Percentiles rank a stretch among this genome's conserved stretches.
Evolutionary conservation across 2,113 vertebrate species (phyloP).

Genomic region (Coptodon rendalli): DNA sequence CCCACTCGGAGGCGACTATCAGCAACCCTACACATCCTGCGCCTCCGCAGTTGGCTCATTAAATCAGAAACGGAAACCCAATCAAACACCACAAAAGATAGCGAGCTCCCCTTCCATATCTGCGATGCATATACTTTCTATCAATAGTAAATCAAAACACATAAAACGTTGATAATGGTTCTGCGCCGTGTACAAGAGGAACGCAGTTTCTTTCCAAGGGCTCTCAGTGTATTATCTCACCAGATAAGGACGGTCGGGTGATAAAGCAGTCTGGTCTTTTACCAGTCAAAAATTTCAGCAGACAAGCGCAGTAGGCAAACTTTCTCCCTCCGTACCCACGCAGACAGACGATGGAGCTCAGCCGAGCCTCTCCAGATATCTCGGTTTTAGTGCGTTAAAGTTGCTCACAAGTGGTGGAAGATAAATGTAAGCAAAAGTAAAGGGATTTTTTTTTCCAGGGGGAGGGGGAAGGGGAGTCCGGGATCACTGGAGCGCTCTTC

Average conservation of each 20-base stretch:
- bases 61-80: slow-evolving; percentile 44
- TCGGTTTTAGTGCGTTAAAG: neutral
- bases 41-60: neutral
- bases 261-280: slow-evolving; percentile 56
- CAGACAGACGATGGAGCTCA: neutral
- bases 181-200: slow-evolving; percentile 12
- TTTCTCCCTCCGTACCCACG: neutral
- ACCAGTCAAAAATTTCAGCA: neutral
- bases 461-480: neutral
- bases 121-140: slow-evolving; percentile 36
- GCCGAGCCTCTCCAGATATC: neutral
- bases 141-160: slow-evolving; percentile 59
- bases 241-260: slow-evolving; percentile 70
- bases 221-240: slow-evolving; percentile 72
- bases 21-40: slow-evolving; percentile 15
- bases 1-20: slow-evolving; percentile 6
- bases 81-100: slow-evolving; percentile 47
- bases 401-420: neutral
- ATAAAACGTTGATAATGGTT: slow-evolving; percentile 52
- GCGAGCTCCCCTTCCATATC: slow-evolving; percentile 14
- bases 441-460: neutral
- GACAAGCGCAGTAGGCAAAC: neutral
- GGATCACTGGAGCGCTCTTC: neutral
- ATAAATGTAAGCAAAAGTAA: neutral
- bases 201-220: slow-evolving; percentile 42